Evolutionary conservation across 2,888 invertebrate genomes (phyloP), one percentile per base, ranked within the genome.

Genomic region (Opisthograptis luteolata): DNA sequence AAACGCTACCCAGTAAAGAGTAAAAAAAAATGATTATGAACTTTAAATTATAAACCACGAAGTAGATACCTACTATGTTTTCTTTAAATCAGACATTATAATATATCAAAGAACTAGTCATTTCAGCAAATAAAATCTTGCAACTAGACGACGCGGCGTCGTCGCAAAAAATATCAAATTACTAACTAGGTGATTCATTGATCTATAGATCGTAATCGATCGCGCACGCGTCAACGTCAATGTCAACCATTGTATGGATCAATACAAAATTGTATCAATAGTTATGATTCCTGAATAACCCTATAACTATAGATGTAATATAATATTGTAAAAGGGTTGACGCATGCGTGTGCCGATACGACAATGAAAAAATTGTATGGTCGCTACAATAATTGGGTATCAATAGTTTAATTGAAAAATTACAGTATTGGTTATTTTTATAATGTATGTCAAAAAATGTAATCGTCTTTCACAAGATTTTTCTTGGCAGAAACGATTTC

Each of bases 271-370:
- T 15, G 40, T 72, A 75, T 75, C 75, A 74, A 76, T 77, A 65
- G 75, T 79, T 82, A 82, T 82, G 73, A 79, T 80, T 77, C 66
- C 64, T 63, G 56, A 53, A 64, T 68, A 73, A 74, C 74, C 68
- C 65, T 42, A 57, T 60, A 58, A 36, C 41, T 46, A 68, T 79
- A 65, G 75, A 76, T 79, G 81, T 79, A 87, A 87, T 84, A 79
- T 81, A 76, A 87, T 87, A 88, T 87, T 84, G 70, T 66, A 73
- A n/a, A n/a, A 82, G 85, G 87, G 87, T 79, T 75, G 58, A 49
- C 60, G 42, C 15, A 49, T 47, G 55, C 36, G 57, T 62, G 64
- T 60, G 70, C 55, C 61, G 41, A 56, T 59, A 58, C 13, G n/a
- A 39, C 27, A 27, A 40, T 41, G 47, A 61, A 75, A 68, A 57